Evolutionary conservation across 2,888 invertebrate genomes (phyloP).

Genomic region (Nemotelus nigrinus): DNA sequence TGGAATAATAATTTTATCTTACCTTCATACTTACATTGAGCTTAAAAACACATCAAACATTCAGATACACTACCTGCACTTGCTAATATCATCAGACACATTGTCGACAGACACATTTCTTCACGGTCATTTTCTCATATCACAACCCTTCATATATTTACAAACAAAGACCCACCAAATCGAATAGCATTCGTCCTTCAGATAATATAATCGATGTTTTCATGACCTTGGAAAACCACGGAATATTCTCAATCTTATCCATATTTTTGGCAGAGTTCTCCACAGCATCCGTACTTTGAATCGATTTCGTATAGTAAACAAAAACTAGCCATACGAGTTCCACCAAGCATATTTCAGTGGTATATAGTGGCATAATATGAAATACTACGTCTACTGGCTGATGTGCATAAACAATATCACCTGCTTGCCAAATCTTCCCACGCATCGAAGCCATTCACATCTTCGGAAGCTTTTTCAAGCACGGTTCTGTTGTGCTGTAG

Average conservation of each 20-base stretch:
- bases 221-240: conserved; percentile 13
- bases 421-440: conserved; percentile 27
- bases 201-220: background rate
- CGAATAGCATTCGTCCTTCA: background rate
- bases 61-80: too few relatives aligned
- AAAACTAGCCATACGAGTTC: background rate
- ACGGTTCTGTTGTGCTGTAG: too few relatives aligned
- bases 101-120: too few relatives aligned
- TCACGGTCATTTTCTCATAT: background rate
- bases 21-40: too few relatives aligned
- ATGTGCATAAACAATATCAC: conserved; percentile 23
- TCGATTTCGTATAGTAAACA: conserved; percentile 22
- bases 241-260: background rate
- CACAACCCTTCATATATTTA: background rate
- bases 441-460: background rate
- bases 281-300: conserved; percentile 16
- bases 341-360: background rate
- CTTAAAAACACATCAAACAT: too few relatives aligned
- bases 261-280: background rate
- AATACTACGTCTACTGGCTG: background rate
- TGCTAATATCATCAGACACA: too few relatives aligned
- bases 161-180: background rate
- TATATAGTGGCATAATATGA: background rate
- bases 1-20: too few relatives aligned
- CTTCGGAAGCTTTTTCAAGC: too few relatives aligned